phyloP scores from a whole-genome alignment of 2,797 vertebrate species.

The Clamator glandarius region DNA sequence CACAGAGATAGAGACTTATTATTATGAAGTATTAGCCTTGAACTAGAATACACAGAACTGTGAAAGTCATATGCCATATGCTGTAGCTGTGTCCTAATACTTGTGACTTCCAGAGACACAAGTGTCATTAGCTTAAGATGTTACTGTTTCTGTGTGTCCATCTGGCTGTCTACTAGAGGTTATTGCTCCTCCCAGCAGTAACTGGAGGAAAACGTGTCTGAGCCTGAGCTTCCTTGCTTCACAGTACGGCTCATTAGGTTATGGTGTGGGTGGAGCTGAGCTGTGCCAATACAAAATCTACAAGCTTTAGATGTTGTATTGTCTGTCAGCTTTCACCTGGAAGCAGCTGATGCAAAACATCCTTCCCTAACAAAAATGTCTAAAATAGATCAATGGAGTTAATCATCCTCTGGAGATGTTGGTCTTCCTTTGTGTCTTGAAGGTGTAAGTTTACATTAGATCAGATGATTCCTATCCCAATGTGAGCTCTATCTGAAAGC shows the following conservation, averaged over 20 bases:
- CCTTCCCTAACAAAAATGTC: background rate
- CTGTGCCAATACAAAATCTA: background rate
- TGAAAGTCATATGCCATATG: background rate
- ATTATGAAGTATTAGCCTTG: background rate
- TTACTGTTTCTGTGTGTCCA: background rate
- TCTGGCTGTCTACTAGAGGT: background rate
- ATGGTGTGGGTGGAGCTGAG: fast-evolving
- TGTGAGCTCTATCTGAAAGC: background rate
- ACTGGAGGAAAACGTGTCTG: background rate
- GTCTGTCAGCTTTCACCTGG: background rate
- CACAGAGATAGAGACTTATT: background rate
- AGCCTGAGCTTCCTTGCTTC: fast-evolving
- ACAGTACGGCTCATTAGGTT: background rate
- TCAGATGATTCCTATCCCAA: background rate
- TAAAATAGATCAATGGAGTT: background rate
- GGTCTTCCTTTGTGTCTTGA: background rate
- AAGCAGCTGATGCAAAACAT: background rate
- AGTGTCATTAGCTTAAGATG: background rate
- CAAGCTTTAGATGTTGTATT: background rate
- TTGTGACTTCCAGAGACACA: background rate
- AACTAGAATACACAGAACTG: background rate
- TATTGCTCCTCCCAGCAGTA: background rate
- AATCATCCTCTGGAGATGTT: background rate
- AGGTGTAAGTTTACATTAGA: background rate
- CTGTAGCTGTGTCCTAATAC: background rate